Conservation (phyloP, 2,888 invertebrate genomes). For the Lasioglossum vierecki region DNA sequence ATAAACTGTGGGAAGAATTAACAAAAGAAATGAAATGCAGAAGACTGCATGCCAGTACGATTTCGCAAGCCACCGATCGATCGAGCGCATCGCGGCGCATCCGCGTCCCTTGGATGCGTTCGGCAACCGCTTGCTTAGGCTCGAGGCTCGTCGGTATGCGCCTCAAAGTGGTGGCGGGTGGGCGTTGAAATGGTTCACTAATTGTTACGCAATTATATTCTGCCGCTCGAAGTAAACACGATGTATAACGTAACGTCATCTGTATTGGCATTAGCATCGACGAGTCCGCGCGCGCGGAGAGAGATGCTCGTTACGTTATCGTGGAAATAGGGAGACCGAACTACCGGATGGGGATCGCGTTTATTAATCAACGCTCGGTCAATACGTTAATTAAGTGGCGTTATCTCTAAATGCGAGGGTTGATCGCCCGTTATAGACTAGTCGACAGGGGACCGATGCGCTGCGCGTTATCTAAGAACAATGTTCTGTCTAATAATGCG, state of each 20-base stretch:
- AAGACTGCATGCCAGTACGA: neutral
- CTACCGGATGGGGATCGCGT: slow-evolving; percentile 48
- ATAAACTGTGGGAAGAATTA: too few relatives aligned
- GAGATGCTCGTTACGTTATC: slow-evolving; percentile 46
- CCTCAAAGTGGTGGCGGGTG: slow-evolving; percentile 29
- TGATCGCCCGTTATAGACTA: slow-evolving; percentile 47
- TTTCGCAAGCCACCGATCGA: slow-evolving; percentile 61
- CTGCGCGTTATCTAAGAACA: neutral
- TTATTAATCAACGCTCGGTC: slow-evolving; percentile 57
- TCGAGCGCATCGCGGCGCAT: neutral
- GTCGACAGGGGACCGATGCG: neutral
- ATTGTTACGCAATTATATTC: slow-evolving; percentile 53
- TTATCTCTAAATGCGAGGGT: slow-evolving; percentile 43
- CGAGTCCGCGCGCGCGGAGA: neutral
- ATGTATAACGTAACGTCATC: slow-evolving; percentile 53
- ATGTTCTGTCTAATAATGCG: neutral
- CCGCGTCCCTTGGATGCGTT: slow-evolving; percentile 4
- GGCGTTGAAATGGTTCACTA: slow-evolving; percentile 52
- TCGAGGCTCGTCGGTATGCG: slow-evolving; percentile 9
- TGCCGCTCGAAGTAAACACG: slow-evolving; percentile 49
- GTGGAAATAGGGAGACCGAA: slow-evolving; percentile 57
- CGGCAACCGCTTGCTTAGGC: neutral
- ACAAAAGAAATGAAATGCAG: too few relatives aligned
- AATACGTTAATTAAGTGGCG: slow-evolving; percentile 48
- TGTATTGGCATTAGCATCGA: slow-evolving; percentile 41